A percentile compares a stretch with the other conserved stretches of the same genome.
These are phyloP conservation scores for human DNA, from an alignment of 2,113 vertebrate species.

Conservation along the genomic window GRCh38 chr7:25968501-25969000, in stretches of 20 bases:
- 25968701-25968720: neutral
- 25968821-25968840: conserved; percentile 51
- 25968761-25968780: conserved; percentile 58
- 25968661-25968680: neutral
- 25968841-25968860: conserved; percentile 70
- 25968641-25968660: neutral
- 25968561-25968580: neutral
- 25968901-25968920: neutral
- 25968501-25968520: neutral
- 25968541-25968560: neutral
- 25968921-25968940: neutral
- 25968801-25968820: conserved; percentile 72
- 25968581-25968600: neutral
- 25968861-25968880: conserved; percentile 71
- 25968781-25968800: conserved; percentile 69
- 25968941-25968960: neutral
- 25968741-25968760: neutral
- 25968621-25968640: neutral
- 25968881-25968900: neutral
- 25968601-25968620: neutral
- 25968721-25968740: neutral
- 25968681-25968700: neutral
- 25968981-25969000: neutral
- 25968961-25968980: neutral
- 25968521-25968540: no score